Evolutionary conservation across 2,888 invertebrate genomes (phyloP).

Genomic region (Deroplatys truncata): DNA sequence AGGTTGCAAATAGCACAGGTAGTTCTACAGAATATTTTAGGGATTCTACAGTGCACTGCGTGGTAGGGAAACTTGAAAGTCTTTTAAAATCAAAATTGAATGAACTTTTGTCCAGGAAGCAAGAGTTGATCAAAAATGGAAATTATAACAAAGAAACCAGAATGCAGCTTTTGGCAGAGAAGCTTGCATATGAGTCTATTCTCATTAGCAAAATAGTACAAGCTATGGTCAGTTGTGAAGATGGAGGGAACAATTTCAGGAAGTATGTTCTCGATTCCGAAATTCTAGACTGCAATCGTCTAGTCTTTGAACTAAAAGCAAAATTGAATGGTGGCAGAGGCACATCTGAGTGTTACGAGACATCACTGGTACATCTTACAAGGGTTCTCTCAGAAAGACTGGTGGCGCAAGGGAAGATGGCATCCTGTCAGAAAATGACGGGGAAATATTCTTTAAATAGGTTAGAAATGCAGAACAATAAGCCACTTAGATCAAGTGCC

Average conservation of each 20-base stretch:
- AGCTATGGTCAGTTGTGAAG: slow-evolving; percentile 54
- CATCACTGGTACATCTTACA: slow-evolving; percentile 65
- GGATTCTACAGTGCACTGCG: slow-evolving; percentile 32
- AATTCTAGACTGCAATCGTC: slow-evolving; percentile 64
- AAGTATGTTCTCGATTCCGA: slow-evolving; percentile 50
- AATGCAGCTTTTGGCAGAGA: slow-evolving; percentile 70
- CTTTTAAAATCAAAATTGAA: slow-evolving; percentile 64
- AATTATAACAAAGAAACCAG: slow-evolving; percentile 64
- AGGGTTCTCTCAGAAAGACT: slow-evolving; percentile 66
- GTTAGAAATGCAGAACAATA: slow-evolving; percentile 36
- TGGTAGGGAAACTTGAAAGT: slow-evolving; percentile 52
- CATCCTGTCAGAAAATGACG: slow-evolving; percentile 40
- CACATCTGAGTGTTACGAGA: slow-evolving; percentile 45
- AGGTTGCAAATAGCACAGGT: neutral
- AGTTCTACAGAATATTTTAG: slow-evolving; percentile 2
- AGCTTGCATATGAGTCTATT: slow-evolving; percentile 75
- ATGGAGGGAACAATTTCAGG: slow-evolving; percentile 55
- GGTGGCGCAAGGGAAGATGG: slow-evolving; percentile 48
- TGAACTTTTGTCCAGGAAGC: slow-evolving; percentile 64
- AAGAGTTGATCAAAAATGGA: slow-evolving; percentile 60
- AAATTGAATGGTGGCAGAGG: slow-evolving; percentile 56
- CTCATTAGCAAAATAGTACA: slow-evolving; percentile 65
- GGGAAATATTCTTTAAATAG: neutral
- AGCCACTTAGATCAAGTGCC: slow-evolving; percentile 43
- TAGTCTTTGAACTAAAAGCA: slow-evolving; percentile 66